Base-by-base conservation (phyloP, 1,140 invertebrate species). In the Frieseomelitta varia region DNA sequence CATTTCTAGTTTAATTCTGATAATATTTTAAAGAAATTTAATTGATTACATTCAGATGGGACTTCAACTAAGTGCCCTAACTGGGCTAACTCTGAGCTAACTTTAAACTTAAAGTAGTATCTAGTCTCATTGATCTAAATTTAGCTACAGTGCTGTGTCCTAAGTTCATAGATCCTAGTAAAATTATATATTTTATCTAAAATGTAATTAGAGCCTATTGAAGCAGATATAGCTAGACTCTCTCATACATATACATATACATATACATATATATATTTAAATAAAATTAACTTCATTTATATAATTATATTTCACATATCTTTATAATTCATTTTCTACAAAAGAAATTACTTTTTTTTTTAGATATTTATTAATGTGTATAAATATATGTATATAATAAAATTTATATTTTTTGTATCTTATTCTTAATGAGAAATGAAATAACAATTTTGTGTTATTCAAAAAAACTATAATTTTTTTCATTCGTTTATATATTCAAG, bases 31-130 rank as follows among this genome's bases (percentile, higher is more conserved):
- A 84, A 90, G 89, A 88, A 93, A 92, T 90, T 72, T 89, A 78
- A 86, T 88, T 65, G 58, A 61, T 86, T 88, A 88, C 91, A 93
- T 93, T 91, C 92, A 88, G 90, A 88, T 87, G 58, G 69, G 71
- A 87, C 63, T 90, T 92, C 89, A 86, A 87, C 89, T 90, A 89
- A 91, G 86, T 91, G 90, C 87, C 92, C 78, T 84, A 92, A 93
- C 93, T 92, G 92, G 92, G 91, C 92, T 93, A 93, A 88, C 89
- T 88, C 91, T 91, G 93, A 91, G 92, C 94, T 94, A 94, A 94
- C 92, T 94, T 94, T 94, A 94, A 94, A 94, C 92, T 93, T 91
- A 89, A 93, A 92, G 92, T 91, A 91, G 91, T 90, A 85, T 93
- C 92, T 91, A 91, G 93, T 93, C 92, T 92, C 91, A 89, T 90